A percentile compares a stretch with the other conserved stretches of the same genome.
phyloP scores from a whole-genome alignment of 1,140 invertebrate species.

The Conus betulinus region DNA sequence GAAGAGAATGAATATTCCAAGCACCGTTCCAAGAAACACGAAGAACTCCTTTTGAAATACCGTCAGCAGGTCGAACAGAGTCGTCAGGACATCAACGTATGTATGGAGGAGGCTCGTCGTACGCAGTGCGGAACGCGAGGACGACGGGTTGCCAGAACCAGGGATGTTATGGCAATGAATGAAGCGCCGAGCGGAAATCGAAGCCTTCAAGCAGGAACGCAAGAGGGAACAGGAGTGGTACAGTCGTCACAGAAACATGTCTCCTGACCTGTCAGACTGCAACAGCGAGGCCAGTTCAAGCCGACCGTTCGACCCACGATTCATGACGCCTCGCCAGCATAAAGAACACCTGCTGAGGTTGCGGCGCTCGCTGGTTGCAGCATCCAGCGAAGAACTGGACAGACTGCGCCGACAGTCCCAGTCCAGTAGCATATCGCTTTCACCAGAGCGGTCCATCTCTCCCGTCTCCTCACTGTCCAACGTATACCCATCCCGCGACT shows the following conservation, averaged over 20 bases:
- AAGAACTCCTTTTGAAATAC: constrained; percentile 58
- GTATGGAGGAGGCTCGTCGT: constrained; percentile 54
- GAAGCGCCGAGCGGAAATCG: constrained; percentile 60
- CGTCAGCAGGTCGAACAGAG: constrained; percentile 54
- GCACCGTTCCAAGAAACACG: constrained; percentile 11
- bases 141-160: constrained; percentile 49
- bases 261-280: constrained; percentile 20
- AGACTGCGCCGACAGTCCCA: constrained; percentile 39
- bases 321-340: constrained; percentile 61
- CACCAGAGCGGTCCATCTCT: constrained; percentile 18
- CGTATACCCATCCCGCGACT: constrained; percentile 28
- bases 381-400: constrained; percentile 47
- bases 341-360: constrained; percentile 55
- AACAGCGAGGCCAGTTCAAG: constrained; percentile 21
- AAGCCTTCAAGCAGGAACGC: constrained; percentile 66
- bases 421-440: constrained; percentile 5
- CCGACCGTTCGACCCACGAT: constrained; percentile 21
- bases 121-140: constrained; percentile 48
- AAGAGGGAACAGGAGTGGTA: constrained; percentile 47
- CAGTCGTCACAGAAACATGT: constrained; percentile 23
- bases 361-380: constrained; percentile 55
- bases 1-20: constrained; percentile 21
- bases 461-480: constrained; percentile 30
- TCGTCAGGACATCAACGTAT: constrained; percentile 55
- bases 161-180: constrained; percentile 47